These are phyloP conservation scores for Thecocarcelia acutangulata DNA, from an alignment of 2,888 invertebrate genomes.

Conservation along the genomic window DNA sequence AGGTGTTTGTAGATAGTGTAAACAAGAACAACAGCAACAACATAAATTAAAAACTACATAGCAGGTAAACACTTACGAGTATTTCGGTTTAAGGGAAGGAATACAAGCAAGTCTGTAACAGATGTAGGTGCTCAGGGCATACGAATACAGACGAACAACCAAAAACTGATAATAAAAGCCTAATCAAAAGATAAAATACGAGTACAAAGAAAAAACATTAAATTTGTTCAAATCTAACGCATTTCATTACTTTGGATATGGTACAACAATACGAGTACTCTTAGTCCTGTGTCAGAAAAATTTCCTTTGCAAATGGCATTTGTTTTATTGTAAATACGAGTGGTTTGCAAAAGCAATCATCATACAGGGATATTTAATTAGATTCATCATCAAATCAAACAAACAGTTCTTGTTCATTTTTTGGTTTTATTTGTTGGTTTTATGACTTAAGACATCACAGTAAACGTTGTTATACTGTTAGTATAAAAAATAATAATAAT, in stretches of 20 bases:
- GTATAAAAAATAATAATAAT: no score
- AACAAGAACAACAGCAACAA: background rate
- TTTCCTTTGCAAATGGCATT: no score
- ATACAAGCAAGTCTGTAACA: slow-evolving; percentile 15
- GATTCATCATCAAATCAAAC: slow-evolving; percentile 13
- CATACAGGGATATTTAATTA: background rate
- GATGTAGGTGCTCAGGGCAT: background rate
- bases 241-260: background rate
- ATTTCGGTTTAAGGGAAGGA: slow-evolving; percentile 20
- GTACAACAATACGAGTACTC: background rate
- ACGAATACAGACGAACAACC: background rate
- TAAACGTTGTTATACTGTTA: background rate
- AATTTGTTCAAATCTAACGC: background rate
- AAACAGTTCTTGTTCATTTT: background rate
- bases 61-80: slow-evolving; percentile 42
- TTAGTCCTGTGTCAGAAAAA: background rate
- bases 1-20: slow-evolving; percentile 10
- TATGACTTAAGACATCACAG: background rate
- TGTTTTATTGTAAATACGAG: background rate
- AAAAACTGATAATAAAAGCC: background rate
- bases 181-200: slow-evolving; percentile 22
- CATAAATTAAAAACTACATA: background rate
- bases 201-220: slow-evolving; percentile 1
- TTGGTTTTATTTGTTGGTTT: background rate
- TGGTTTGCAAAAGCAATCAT: slow-evolving; percentile 1